phyloP scores from a whole-genome alignment of 2,888 invertebrate genomes.

The Eilema sororculum region DNA sequence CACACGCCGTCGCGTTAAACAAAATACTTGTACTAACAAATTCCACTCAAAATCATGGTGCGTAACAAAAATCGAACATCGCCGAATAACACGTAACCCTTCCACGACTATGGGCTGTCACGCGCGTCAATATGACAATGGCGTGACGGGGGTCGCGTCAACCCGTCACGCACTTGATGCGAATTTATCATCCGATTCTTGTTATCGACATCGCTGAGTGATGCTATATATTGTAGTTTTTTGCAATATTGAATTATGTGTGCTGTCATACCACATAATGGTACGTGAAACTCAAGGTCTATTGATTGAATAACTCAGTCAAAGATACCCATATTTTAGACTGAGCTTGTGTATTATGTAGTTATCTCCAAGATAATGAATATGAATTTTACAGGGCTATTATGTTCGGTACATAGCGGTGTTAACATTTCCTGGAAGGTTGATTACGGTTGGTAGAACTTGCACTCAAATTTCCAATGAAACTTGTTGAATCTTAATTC shows the following conservation, averaged over 20 bases:
- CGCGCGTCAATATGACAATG: slow-evolving; percentile 64
- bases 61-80: slow-evolving; percentile 53
- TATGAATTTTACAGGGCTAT: background rate
- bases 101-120: slow-evolving; percentile 45
- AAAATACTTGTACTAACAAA: slow-evolving; percentile 13
- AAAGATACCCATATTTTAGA: background rate
- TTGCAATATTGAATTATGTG: slow-evolving; percentile 16
- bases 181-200: slow-evolving; percentile 69
- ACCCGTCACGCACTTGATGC: slow-evolving; percentile 54
- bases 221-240: slow-evolving; percentile 35
- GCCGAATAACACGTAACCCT: slow-evolving; percentile 58
- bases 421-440: too few species aligned
- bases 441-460: too few species aligned
- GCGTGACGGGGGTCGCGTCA: slow-evolving; percentile 66
- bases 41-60: slow-evolving; percentile 36
- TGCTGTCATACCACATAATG: background rate
- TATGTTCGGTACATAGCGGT: too few species aligned
- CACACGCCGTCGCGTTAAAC: background rate
- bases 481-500: too few species aligned
- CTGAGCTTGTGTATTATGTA: too few species aligned
- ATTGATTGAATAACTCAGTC: background rate
- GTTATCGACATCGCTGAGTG: slow-evolving; percentile 67
- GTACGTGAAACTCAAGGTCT: background rate
- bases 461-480: too few species aligned
- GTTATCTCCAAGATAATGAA: too few species aligned